These are phyloP conservation scores for Osmerus mordax DNA, from an alignment of 2,113 vertebrate species.

Conservation along the genomic window DNA sequence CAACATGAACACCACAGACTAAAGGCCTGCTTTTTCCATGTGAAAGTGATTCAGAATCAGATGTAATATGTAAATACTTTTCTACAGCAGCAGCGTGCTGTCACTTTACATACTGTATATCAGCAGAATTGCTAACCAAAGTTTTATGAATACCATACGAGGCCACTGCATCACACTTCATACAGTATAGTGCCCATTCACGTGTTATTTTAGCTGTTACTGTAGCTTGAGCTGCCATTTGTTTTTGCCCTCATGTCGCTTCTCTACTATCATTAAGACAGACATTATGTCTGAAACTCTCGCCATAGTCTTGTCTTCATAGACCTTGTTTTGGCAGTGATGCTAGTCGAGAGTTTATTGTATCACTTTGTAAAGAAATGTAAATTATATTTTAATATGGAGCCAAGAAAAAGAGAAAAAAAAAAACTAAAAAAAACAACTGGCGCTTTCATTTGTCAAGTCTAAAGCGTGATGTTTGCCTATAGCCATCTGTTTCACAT, in stretches of 20 bases:
- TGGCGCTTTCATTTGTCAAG: slow-evolving; percentile 76
- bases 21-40: slow-evolving; percentile 38
- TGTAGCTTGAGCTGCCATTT: too few relatives aligned
- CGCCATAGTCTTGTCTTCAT: slow-evolving; percentile 40
- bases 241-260: too few relatives aligned
- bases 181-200: not conserved
- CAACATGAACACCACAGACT: not conserved
- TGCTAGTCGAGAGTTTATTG: slow-evolving; percentile 56
- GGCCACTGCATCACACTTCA: slow-evolving; percentile 31
- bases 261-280: too few relatives aligned
- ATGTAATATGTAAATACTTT: slow-evolving; percentile 71
- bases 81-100: slow-evolving; percentile 63
- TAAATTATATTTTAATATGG: slow-evolving; percentile 82
- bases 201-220: not conserved
- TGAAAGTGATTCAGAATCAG: slow-evolving; percentile 43
- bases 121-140: slow-evolving; percentile 76
- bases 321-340: slow-evolving; percentile 55
- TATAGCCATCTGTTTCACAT: slow-evolving; percentile 71
- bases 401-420: slow-evolving; percentile 66
- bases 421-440: slow-evolving; percentile 47
- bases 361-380: slow-evolving; percentile 79
- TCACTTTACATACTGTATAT: slow-evolving; percentile 68
- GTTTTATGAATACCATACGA: slow-evolving; percentile 64
- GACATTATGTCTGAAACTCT: not conserved
- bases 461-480: slow-evolving; percentile 77